phyloP scores from a whole-genome alignment of 2,888 invertebrate genomes.

The Mellilla xanthometata region DNA sequence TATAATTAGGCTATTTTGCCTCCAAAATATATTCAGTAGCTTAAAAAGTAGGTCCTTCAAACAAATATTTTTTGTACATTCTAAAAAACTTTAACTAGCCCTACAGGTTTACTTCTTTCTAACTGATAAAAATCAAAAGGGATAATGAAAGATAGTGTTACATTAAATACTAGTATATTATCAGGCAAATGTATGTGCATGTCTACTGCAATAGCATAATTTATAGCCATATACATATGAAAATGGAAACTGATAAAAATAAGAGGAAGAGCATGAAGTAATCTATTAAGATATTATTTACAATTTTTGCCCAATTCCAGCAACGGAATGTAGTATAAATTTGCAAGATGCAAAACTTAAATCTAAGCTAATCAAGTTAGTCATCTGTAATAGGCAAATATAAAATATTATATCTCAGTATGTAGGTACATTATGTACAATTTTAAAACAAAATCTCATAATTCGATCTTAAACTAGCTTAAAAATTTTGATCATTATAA shows the following conservation, averaged over 20 bases:
- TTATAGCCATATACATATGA: slow-evolving; percentile 20
- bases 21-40: too few species aligned
- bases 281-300: slow-evolving; percentile 37
- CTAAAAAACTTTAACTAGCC: too few species aligned
- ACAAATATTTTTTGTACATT: too few species aligned
- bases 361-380: slow-evolving; percentile 33
- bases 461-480: slow-evolving; percentile 29
- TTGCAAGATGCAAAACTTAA: slow-evolving; percentile 41
- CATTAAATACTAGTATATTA: slow-evolving; percentile 17
- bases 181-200: slow-evolving; percentile 31
- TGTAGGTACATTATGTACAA: slow-evolving; percentile 39
- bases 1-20: too few species aligned
- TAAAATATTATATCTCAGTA: slow-evolving; percentile 42
- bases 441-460: slow-evolving; percentile 37
- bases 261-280: slow-evolving; percentile 20
- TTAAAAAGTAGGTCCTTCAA: too few species aligned
- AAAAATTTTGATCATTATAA: slow-evolving; percentile 39
- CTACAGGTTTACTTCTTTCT: too few species aligned
- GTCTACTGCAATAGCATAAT: slow-evolving; percentile 25
- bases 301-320: slow-evolving; percentile 58
- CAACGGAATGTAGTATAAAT: slow-evolving; percentile 64
- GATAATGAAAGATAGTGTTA: slow-evolving; percentile 18
- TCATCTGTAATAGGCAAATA: slow-evolving; percentile 40
- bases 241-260: slow-evolving; percentile 23
- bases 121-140: too few species aligned